These are phyloP conservation scores for Eidolon dupreanum DNA, from an alignment of 2,797 vertebrate species.

Conservation along the genomic window DNA sequence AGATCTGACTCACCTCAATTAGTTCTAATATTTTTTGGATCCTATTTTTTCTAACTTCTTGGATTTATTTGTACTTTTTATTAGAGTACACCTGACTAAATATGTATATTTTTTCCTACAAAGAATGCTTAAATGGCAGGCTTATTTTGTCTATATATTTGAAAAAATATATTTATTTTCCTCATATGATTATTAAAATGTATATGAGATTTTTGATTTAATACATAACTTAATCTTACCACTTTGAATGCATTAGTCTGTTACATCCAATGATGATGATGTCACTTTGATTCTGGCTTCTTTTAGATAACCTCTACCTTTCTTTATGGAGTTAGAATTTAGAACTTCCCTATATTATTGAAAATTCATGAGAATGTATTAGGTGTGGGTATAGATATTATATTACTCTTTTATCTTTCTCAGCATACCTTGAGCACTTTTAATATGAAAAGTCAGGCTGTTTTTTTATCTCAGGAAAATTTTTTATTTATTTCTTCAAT, in stretches of 20 bases:
- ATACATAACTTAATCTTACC: neutral
- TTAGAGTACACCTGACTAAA: neutral
- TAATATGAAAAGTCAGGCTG: neutral
- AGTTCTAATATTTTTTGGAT: neutral
- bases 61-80: neutral
- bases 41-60: neutral
- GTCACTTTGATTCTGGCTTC: neutral
- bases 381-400: neutral
- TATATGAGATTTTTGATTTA: neutral
- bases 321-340: neutral
- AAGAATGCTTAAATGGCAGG: neutral
- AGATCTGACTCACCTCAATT: neutral
- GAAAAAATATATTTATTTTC: neutral
- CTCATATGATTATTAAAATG: neutral
- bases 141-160: neutral
- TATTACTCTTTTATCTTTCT: neutral
- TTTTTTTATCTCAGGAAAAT: neutral
- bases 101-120: neutral
- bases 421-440: neutral
- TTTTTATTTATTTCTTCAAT: neutral
- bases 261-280: neutral
- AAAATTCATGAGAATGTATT: neutral
- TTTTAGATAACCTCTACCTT: neutral
- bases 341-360: neutral
- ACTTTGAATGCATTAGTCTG: neutral